Base-by-base conservation (phyloP, 2,888 invertebrate genomes). In the Lampropteryx suffumata region DNA sequence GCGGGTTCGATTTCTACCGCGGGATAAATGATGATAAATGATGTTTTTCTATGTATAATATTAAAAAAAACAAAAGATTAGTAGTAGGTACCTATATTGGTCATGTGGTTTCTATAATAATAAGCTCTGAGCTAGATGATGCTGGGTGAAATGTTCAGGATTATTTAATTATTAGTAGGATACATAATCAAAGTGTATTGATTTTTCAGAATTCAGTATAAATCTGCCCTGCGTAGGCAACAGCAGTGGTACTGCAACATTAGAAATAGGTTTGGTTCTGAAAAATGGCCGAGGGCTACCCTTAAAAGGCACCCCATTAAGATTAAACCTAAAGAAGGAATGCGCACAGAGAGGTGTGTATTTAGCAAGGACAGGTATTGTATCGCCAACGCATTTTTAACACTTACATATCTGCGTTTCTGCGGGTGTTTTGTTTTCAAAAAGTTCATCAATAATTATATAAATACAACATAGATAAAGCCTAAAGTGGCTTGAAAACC, bases 331-430 rank as follows among this genome's bases (percentile, higher is more conserved):
- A 79, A 94, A 96, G 89, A 97, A 97, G 93, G 97, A 97, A 92
- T 98, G 97, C 92, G 94, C 96, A 84, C 95, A 95, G 92, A 95
- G 96, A 94, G 96, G 96, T 96, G 94, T 94, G 94, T 94, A 92
- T 92, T 91, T 92, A 85, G 88, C 88, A 89, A 88, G 85, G 89
- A 87, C 91, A 91, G 91, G 91, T 91, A 91, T 91, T 83, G 91
- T 91, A 91, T 91, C 91, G 90, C 90, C 91, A 89, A 90, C 86
- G 90, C 90, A 90, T 90, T 91, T 90, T 90, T 91, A 91, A 91
- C 91, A 84, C 87, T 90, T 79, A 70, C 69, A 73, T 80, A 78
- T 67, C 70, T 78, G 74, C 73, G 77, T 70, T 80, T 73, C 76
- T 74, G 73, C 57, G 56, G 68, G 61, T 70, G 64, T 67, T 61